phyloP scores from a whole-genome alignment of 2,797 vertebrate genomes.

The Arrhamphus sclerolepis region DNA sequence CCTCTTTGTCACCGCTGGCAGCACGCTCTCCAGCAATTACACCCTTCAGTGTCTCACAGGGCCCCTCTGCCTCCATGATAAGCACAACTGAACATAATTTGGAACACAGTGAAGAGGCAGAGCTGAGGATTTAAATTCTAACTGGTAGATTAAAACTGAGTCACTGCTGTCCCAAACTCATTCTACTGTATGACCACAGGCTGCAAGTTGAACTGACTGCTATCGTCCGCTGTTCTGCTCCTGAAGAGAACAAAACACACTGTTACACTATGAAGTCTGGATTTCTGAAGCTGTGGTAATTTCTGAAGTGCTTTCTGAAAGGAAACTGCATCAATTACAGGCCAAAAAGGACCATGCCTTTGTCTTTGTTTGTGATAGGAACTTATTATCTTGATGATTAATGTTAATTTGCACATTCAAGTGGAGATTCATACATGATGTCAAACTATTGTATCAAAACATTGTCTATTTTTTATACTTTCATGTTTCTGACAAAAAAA shows the following conservation, averaged over 20 bases:
- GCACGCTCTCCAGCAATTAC: constrained; percentile 93
- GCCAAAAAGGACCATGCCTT: constrained; percentile 67
- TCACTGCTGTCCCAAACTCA: constrained; percentile 50
- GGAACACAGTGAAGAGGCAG: constrained; percentile 89
- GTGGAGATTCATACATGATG: constrained; percentile 77
- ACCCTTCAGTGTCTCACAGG: constrained; percentile 94
- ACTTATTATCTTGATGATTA: constrained; percentile 66
- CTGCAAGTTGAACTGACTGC: constrained; percentile 51
- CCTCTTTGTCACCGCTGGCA: constrained; percentile 94
- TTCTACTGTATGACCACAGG: constrained; percentile 64
- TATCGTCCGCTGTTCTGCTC: constrained; percentile 22
- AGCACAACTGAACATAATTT: constrained; percentile 89
- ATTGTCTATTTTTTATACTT: constrained; percentile 85
- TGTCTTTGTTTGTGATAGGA: constrained; percentile 31
- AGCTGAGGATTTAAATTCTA: constrained; percentile 86
- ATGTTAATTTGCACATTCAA: constrained; percentile 82
- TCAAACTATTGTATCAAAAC: constrained; percentile 83
- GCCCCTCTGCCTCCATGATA: constrained; percentile 91
- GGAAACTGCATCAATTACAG: constrained; percentile 49
- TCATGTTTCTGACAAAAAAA: constrained; percentile 70
- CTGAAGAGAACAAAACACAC: constrained; percentile 28
- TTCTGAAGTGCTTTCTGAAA: constrained; percentile 59
- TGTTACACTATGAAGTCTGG: constrained; percentile 52
- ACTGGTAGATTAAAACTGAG: constrained; percentile 35
- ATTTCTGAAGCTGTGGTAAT: constrained; percentile 66